These are phyloP conservation scores for Punctoribates punctum DNA, from an alignment of 2,888 invertebrate species.

Conservation along the genomic window DNA sequence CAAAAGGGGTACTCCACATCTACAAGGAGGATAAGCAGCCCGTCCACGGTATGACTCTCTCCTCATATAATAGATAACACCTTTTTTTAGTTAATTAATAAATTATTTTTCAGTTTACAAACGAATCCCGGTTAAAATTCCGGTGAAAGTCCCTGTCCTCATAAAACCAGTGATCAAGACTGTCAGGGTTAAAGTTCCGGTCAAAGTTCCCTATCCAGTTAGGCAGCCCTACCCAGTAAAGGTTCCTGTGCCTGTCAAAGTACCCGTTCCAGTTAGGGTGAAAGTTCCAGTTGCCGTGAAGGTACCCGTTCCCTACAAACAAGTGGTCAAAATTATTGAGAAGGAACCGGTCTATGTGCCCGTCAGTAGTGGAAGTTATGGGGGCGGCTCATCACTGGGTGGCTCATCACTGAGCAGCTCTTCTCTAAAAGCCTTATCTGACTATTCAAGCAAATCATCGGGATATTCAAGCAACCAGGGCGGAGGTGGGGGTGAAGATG, in stretches of 20 bases:
- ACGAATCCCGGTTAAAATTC: background rate
- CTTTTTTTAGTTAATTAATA: background rate
- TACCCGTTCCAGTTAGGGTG: background rate
- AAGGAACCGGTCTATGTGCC: conserved; percentile 6
- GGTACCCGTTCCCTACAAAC: conserved; percentile 13
- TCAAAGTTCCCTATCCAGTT: conserved; percentile 26
- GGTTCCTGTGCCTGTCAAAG: background rate
- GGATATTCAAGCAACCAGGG: background rate
- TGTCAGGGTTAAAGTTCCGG: background rate
- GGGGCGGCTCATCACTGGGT: background rate
- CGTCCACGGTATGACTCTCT: background rate
- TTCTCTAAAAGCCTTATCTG: background rate
- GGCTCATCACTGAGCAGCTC: too few species aligned
- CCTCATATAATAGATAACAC: background rate
- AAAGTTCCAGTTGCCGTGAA: conserved; percentile 16
- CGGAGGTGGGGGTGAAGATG: background rate
- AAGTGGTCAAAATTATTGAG: background rate
- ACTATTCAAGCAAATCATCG: background rate
- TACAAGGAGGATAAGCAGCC: background rate
- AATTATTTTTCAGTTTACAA: background rate
- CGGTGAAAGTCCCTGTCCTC: background rate
- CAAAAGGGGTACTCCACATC: too few species aligned
- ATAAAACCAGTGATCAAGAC: conserved; percentile 27
- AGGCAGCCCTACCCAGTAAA: conserved; percentile 17
- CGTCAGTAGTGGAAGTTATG: background rate